Conservation (phyloP, 2,113 vertebrate species). For the Sakesphorus luctuosus region DNA sequence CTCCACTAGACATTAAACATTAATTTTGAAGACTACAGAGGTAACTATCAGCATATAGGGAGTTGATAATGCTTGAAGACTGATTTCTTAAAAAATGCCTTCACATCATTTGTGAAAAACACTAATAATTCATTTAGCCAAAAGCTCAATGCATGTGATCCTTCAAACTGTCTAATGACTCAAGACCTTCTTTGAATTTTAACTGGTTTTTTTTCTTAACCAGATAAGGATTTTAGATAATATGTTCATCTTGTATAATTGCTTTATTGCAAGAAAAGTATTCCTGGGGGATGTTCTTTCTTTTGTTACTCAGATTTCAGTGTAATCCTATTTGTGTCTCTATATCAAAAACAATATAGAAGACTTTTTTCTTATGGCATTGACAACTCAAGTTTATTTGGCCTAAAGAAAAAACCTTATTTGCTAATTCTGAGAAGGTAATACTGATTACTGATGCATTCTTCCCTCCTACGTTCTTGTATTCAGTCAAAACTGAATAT, state of each 20-base stretch:
- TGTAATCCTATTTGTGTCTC: background rate
- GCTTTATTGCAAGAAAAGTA: background rate
- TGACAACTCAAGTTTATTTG: background rate
- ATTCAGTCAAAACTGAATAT: background rate
- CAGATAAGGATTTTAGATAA: background rate
- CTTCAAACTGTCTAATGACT: background rate
- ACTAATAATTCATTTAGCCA: background rate
- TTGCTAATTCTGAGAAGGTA: background rate
- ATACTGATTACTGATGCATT: background rate
- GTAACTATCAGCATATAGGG: background rate
- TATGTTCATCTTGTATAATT: constrained; percentile 14
- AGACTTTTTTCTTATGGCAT: background rate
- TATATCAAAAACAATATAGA: background rate
- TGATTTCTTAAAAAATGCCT: background rate
- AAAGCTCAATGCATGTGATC: background rate
- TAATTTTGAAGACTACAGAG: background rate
- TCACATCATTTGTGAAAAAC: background rate
- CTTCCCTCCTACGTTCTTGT: background rate
- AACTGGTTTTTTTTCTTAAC: background rate
- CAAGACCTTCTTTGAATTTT: constrained; percentile 17
- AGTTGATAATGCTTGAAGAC: constrained; percentile 14
- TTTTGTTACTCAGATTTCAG: background rate
- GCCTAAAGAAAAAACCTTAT: background rate
- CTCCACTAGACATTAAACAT: background rate
- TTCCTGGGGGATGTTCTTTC: background rate